phyloP scores from a whole-genome alignment of 2,888 invertebrate genomes.

The Cheilosia variabilis region DNA sequence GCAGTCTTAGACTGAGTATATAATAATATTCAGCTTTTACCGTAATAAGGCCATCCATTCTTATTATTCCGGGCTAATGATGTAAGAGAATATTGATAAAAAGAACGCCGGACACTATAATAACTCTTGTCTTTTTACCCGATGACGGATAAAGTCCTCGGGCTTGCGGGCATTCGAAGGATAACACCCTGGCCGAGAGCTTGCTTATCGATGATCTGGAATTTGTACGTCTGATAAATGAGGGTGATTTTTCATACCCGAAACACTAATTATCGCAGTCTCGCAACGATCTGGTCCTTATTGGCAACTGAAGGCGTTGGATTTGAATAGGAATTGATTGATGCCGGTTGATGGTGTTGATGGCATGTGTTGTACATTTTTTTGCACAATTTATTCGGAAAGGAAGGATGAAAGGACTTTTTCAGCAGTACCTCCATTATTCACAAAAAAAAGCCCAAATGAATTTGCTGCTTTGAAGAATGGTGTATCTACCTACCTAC shows the following conservation, averaged over 20 bases:
- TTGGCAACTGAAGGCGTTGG: conserved; percentile 4
- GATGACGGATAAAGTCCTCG: conserved; percentile 19
- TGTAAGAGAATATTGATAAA: conserved; percentile 66
- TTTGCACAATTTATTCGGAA: background rate
- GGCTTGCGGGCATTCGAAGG: conserved; percentile 1
- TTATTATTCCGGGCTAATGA: conserved; percentile 68
- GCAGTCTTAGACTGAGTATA: background rate
- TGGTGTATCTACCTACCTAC: background rate
- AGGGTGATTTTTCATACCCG: conserved; percentile 42
- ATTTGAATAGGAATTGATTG: conserved; percentile 38
- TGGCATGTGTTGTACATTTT: conserved; percentile 34
- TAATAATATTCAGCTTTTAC: conserved; percentile 23
- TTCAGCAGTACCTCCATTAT: background rate
- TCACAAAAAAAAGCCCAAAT: background rate
- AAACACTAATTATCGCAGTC: conserved; percentile 38
- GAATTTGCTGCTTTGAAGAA: background rate
- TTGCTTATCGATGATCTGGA: conserved; percentile 52
- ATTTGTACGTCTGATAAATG: conserved; percentile 55
- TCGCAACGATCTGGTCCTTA: background rate
- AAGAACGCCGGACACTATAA: conserved; percentile 26
- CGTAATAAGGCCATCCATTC: conserved; percentile 57
- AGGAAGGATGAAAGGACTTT: background rate
- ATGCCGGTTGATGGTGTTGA: conserved; percentile 37
- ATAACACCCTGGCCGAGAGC: background rate
- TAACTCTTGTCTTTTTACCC: conserved; percentile 23